Percentiles rank a stretch among this genome's conserved stretches.
These are phyloP conservation scores for Proisotoma minuta DNA, from an alignment of 2,888 invertebrate species.

Conservation along the genomic window DNA sequence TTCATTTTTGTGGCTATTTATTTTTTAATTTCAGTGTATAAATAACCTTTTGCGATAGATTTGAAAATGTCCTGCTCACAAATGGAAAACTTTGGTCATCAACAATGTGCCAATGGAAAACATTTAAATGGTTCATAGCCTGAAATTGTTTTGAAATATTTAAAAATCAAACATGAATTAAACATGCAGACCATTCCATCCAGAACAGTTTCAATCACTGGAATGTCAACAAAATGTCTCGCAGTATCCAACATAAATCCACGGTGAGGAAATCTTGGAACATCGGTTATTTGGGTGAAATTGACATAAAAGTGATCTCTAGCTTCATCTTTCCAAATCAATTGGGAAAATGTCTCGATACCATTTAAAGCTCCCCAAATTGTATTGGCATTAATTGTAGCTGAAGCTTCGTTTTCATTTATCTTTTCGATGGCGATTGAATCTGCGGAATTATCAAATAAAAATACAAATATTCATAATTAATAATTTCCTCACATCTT, in stretches of 20 bases:
- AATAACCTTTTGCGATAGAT: slow-evolving; percentile 53
- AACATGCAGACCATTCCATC: too few relatives aligned
- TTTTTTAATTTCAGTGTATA: neutral
- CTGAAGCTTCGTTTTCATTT: slow-evolving; percentile 13
- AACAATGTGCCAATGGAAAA: slow-evolving; percentile 92
- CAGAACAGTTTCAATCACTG: slow-evolving; percentile 62
- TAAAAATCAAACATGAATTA: too few relatives aligned
- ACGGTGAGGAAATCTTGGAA: slow-evolving; percentile 72
- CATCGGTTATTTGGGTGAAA: slow-evolving; percentile 65
- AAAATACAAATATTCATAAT: slow-evolving; percentile 38
- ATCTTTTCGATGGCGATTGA: neutral
- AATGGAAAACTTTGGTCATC: slow-evolving; percentile 93
- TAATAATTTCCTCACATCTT: slow-evolving; percentile 13
- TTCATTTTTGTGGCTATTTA: neutral
- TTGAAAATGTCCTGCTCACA: slow-evolving; percentile 70
- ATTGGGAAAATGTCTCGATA: slow-evolving; percentile 79
- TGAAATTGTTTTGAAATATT: too few relatives aligned
- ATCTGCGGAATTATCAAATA: neutral
- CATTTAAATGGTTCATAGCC: slow-evolving; percentile 85
- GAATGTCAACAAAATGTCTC: slow-evolving; percentile 71
- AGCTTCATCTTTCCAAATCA: slow-evolving; percentile 54
- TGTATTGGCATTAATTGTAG: slow-evolving; percentile 26
- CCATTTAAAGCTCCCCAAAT: slow-evolving; percentile 82
- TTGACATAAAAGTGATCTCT: slow-evolving; percentile 61
- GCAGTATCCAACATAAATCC: slow-evolving; percentile 83